Conservation (phyloP, 2,888 invertebrate genomes). For the Hofmannophila pseudospretella region DNA sequence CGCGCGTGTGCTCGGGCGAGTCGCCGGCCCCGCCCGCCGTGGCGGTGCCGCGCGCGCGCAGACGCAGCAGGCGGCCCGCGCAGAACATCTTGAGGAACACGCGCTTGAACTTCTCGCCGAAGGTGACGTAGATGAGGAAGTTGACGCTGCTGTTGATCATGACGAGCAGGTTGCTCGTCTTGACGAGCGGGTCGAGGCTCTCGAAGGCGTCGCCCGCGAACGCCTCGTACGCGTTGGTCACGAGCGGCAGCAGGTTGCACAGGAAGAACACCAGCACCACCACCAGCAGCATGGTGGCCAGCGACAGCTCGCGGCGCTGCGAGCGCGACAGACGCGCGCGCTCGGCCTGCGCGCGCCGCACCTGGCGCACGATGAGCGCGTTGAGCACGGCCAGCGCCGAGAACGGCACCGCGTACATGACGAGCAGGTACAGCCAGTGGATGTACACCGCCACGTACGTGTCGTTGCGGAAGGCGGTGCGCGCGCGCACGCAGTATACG, state of each 20-base stretch:
- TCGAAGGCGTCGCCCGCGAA: conserved; percentile 74
- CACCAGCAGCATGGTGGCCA: conserved; percentile 96
- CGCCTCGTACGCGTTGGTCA: conserved; percentile 91
- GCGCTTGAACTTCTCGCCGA: conserved; percentile 96
- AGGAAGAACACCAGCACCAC: conserved; percentile 96
- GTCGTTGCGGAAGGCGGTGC: conserved; percentile 82
- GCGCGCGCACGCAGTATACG: conserved; percentile 84
- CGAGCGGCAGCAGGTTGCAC: conserved; percentile 92
- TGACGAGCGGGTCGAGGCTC: conserved; percentile 82
- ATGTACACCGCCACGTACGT: conserved; percentile 92
- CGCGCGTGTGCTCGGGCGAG: conserved; percentile 83
- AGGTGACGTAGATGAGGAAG: conserved; percentile 98
- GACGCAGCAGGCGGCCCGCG: conserved; percentile 68
- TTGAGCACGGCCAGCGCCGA: conserved; percentile 92
- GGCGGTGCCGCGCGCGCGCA: conserved; percentile 36
- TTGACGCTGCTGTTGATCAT: conserved; percentile 98
- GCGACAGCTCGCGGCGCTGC: conserved; percentile 93
- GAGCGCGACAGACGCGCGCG: conserved; percentile 92
- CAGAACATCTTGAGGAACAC: conserved; percentile 90
- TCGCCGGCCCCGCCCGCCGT: conserved; percentile 58
- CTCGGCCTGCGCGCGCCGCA: conserved; percentile 92
- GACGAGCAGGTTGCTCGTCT: conserved; percentile 93
- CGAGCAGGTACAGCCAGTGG: conserved; percentile 95
- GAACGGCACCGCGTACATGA: conserved; percentile 96
- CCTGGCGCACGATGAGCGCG: conserved; percentile 92